Evolutionary conservation across 2,888 invertebrate species (phyloP).

Genomic region (Norana najaformis): DNA sequence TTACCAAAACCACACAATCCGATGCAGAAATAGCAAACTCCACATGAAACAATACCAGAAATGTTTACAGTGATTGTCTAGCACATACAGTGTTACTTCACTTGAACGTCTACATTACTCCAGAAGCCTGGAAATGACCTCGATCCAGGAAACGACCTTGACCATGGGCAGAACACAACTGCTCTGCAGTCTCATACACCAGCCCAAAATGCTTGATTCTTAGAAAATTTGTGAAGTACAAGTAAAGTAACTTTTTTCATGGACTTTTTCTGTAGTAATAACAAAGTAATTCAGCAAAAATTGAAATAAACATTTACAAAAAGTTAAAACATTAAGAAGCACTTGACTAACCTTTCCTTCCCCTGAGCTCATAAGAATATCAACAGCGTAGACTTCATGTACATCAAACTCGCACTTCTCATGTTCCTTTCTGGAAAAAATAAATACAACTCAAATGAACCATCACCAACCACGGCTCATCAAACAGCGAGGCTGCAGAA

Average conservation of each 20-base stretch:
- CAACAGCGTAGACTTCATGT: constrained; percentile 97
- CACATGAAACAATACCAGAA: not conserved
- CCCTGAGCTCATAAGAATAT: constrained; percentile 93
- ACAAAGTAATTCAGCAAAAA: not conserved
- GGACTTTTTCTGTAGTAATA: not conserved
- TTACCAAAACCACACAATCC: not conserved
- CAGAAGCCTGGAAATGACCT: not conserved
- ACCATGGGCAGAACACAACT: too few relatives aligned
- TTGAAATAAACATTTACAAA: not conserved
- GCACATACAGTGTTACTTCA: not conserved
- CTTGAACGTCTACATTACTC: not conserved
- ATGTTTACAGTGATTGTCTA: not conserved
- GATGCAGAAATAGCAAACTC: not conserved
- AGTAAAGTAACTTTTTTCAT: too few relatives aligned
- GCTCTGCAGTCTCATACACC: not conserved
- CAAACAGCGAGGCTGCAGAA: not conserved
- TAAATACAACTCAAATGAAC: constrained; percentile 17
- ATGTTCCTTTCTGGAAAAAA: constrained; percentile 77
- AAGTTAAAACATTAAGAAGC: constrained; percentile 14
- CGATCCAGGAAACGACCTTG: too few relatives aligned
- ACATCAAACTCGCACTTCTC: constrained; percentile 93
- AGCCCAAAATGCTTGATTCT: not conserved
- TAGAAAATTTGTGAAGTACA: too few relatives aligned
- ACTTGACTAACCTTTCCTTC: constrained; percentile 72
- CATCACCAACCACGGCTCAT: not conserved